A percentile compares a stretch with the other conserved stretches of the same genome.
Evolutionary conservation across 2,888 invertebrate genomes (phyloP).

Genomic region (Eupsilia transversa): DNA sequence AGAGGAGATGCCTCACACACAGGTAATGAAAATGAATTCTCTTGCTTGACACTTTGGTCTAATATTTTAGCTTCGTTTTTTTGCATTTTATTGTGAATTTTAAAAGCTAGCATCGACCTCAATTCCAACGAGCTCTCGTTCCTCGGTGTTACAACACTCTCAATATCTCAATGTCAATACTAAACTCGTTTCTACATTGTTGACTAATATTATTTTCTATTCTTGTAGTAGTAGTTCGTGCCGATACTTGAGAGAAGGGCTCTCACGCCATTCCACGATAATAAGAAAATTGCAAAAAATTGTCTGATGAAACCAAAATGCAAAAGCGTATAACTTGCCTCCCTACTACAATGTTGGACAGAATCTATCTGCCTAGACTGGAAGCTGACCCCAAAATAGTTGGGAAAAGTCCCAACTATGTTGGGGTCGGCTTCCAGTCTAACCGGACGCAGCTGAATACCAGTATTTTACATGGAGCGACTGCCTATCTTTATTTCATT

Average conservation of each 20-base stretch:
- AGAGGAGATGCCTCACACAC: no score
- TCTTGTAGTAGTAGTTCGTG: background rate
- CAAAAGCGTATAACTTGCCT: no score
- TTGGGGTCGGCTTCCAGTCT: background rate
- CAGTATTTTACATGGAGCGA: background rate
- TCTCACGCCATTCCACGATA: background rate
- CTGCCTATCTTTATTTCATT: background rate
- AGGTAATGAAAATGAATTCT: background rate
- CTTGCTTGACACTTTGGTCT: background rate
- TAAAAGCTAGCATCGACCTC: background rate
- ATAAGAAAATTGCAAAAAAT: background rate
- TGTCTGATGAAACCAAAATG: background rate
- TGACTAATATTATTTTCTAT: background rate
- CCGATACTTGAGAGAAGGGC: background rate
- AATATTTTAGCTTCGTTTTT: background rate
- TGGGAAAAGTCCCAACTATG: no score
- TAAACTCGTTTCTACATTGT: background rate
- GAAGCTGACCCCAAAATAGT: no score
- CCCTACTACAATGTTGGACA: no score
- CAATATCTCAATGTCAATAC: slow-evolving; percentile 1
- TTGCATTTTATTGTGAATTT: background rate
- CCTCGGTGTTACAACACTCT: background rate
- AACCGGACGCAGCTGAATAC: background rate
- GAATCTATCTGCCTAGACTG: no score
- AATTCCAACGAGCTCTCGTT: background rate